Percentiles rank a stretch among this genome's conserved stretches.
Conservation (phyloP, 2,113 vertebrate genomes). For the Oreochromis spilurus region DNA sequence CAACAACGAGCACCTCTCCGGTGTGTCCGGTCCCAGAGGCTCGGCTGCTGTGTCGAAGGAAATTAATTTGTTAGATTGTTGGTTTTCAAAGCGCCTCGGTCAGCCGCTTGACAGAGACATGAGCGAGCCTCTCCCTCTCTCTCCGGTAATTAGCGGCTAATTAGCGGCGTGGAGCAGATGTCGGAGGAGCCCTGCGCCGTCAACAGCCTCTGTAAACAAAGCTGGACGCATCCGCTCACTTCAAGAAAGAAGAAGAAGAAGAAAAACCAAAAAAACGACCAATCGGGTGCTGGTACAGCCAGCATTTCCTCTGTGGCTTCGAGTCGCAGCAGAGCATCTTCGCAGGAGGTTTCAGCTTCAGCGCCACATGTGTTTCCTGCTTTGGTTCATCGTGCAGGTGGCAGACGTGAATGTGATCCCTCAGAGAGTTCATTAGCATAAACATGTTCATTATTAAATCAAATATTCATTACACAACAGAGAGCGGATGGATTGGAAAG, state of each 20-base stretch:
- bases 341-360: background rate
- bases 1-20: background rate
- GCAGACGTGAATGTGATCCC: background rate
- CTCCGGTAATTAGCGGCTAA: conserved; percentile 92
- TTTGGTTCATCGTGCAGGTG: background rate
- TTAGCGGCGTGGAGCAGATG: conserved; percentile 94
- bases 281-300: background rate
- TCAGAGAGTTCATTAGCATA: background rate
- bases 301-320: conserved; percentile 17
- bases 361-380: background rate
- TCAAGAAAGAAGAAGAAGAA: background rate
- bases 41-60: conserved; percentile 13
- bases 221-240: conserved; percentile 73
- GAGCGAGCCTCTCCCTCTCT: conserved; percentile 73
- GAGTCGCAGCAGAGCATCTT: background rate
- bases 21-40: background rate
- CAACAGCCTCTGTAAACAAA: conserved; percentile 95
- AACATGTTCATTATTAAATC: background rate
- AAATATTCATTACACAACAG: background rate
- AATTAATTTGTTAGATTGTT: conserved; percentile 81
- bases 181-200: conserved; percentile 84
- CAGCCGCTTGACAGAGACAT: conserved; percentile 82
- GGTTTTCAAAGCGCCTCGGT: conserved; percentile 81
- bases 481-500: background rate
- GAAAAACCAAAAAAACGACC: background rate